Evolutionary conservation across 2,888 invertebrate species (phyloP), one percentile per base, ranked within the genome.

Genomic region (Cantharis flavilabris): DNA sequence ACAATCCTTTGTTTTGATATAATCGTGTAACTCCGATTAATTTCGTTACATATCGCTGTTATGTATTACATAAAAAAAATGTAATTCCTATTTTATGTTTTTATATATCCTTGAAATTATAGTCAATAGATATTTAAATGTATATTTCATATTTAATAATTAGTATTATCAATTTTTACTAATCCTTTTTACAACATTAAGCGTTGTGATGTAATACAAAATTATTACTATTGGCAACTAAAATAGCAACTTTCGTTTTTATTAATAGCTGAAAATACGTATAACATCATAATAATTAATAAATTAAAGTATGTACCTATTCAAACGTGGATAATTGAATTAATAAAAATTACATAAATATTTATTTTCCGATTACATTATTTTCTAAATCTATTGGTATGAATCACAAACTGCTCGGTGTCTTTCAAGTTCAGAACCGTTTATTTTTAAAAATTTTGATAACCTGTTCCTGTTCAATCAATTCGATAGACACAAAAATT

Each of bases 1-100:
- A n/a, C 20, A 67, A 69, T 75, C 72, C 79, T 77, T 75, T 79
- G 77, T 79, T 75, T 77, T 70, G 71, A 70, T 65, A 63, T 67
- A 18, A n/a, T 78, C 73, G 73, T 62, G 23, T 11, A 28, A 23
- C 33, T 70, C 72, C 77, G 76, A 28, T 33, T 11, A 16, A 23
- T 26, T 73, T 73, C 80, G 77, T 3, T 5, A 16, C 23, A 7
- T 9, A 26, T n/a, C 65, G 65, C 26, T 13, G n/a, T n/a, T 67
- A 67, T 67, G 65, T 67, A 16, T 67, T 67, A 67, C 65, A 67
- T n/a, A 64, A 18, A 67, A 23, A 65, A 33, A 33, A 13, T 67
- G 64, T 67, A 23, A 23, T 67, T 23, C 65, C 65, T 5, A 67
- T 67, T 26, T 26, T 26, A 26, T 26, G 26, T 23, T 23, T 65